Conservation (phyloP, 2,888 invertebrate species). For the Phengaris alcon region DNA sequence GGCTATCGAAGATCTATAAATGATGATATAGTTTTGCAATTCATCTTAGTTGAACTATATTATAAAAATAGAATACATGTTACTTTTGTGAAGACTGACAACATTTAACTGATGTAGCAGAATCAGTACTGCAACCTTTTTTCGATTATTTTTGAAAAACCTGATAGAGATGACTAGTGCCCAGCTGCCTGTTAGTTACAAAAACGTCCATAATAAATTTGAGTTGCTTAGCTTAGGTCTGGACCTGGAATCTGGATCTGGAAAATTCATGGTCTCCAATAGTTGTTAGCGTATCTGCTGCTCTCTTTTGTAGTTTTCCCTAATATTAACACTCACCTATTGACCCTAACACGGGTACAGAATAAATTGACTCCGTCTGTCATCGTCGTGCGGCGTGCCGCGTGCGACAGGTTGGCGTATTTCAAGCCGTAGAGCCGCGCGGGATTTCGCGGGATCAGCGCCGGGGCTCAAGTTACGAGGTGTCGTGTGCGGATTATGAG, state of each 20-base stretch:
- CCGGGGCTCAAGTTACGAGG: constrained; percentile 36
- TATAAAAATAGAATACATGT: too few relatives aligned
- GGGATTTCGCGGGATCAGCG: constrained; percentile 35
- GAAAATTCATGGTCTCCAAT: not conserved
- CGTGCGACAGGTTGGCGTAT: constrained; percentile 19
- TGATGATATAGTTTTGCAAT: constrained; percentile 1
- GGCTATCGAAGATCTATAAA: not conserved
- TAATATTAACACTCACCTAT: not conserved
- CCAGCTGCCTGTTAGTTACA: too few relatives aligned
- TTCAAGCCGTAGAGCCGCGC: constrained; percentile 10
- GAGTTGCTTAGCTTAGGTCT: too few relatives aligned
- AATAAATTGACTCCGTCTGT: constrained; percentile 20
- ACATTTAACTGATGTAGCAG: too few relatives aligned
- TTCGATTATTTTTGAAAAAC: too few relatives aligned
- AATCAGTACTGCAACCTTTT: too few relatives aligned
- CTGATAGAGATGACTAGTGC: too few relatives aligned
- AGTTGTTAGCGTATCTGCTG: not conserved
- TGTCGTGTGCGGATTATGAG: constrained; percentile 39
- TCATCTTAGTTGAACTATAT: too few relatives aligned
- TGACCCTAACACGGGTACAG: not conserved
- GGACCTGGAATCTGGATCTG: not conserved
- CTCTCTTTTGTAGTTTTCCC: not conserved
- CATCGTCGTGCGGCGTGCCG: not conserved
- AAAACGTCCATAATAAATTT: too few relatives aligned
- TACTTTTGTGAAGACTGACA: too few relatives aligned